A percentile compares a stretch with the other conserved stretches of the same genome.
These are phyloP conservation scores for Tursiops truncatus DNA, from an alignment of 2,113 vertebrate species.

Conservation along the genomic window DNA sequence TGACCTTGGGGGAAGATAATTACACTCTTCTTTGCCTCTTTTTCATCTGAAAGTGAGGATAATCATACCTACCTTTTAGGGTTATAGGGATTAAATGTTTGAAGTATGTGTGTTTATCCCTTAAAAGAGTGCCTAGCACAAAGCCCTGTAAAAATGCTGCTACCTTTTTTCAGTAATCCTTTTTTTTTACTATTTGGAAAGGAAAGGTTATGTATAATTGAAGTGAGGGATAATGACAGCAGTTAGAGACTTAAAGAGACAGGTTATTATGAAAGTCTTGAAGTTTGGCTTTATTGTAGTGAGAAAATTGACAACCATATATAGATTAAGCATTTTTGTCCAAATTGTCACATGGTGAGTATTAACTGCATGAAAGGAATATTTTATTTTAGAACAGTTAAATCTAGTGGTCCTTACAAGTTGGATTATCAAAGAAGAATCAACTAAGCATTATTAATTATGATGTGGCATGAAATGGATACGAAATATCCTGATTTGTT, in stretches of 20 bases:
- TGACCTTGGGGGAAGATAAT: background rate
- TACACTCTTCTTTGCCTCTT: background rate
- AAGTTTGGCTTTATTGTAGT: background rate
- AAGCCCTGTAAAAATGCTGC: background rate
- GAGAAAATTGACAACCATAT: background rate
- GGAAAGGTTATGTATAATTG: background rate
- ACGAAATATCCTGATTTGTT: background rate
- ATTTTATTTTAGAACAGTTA: background rate
- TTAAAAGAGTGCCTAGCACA: background rate
- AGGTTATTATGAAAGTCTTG: background rate
- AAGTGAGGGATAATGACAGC: background rate
- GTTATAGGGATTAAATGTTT: background rate
- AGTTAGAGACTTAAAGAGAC: background rate
- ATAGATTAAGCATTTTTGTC: background rate
- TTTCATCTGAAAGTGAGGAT: background rate
- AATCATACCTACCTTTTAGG: background rate
- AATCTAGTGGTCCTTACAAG: background rate
- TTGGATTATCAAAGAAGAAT: background rate
- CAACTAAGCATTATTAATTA: background rate
- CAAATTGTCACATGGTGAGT: background rate
- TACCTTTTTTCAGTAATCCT: background rate
- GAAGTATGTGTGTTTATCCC: background rate
- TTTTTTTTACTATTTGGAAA: background rate
- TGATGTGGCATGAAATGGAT: background rate
- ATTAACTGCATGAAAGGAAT: background rate